These are phyloP conservation scores for Ctenochaetus hawaiiensis DNA, from an alignment of 2,797 vertebrate species.

Conservation along the genomic window DNA sequence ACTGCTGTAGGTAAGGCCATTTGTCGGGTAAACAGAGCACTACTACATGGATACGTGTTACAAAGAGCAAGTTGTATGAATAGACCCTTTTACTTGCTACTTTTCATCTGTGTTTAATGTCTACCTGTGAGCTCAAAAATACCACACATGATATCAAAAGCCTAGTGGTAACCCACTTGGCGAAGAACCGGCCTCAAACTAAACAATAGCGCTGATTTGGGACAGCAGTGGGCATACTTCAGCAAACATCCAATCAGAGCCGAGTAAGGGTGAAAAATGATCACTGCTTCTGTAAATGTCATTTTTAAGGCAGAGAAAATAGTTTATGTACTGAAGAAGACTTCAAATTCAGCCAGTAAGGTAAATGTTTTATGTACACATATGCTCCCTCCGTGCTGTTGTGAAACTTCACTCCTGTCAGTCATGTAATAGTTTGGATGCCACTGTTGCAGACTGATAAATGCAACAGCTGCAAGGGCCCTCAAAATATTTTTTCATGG, in stretches of 20 bases:
- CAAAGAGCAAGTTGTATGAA: not conserved
- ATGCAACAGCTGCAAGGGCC: slow-evolving; percentile 77
- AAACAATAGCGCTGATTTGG: slow-evolving; percentile 28
- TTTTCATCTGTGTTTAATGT: slow-evolving; percentile 20
- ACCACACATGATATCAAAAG: not conserved
- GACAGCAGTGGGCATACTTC: slow-evolving; percentile 3
- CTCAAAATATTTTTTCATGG: slow-evolving; percentile 35
- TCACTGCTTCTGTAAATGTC: slow-evolving; percentile 28
- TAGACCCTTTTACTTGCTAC: not conserved
- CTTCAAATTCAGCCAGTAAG: slow-evolving; percentile 12
- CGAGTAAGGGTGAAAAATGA: slow-evolving; percentile 10
- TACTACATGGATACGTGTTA: slow-evolving; percentile 9
- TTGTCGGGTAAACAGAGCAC: slow-evolving; percentile 8
- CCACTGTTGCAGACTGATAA: slow-evolving; percentile 62
- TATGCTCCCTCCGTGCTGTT: slow-evolving; percentile 16
- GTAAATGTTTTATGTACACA: not conserved
- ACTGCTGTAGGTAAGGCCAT: slow-evolving; percentile 42
- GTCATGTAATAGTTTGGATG: slow-evolving; percentile 69
- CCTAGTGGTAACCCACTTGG: slow-evolving; percentile 4
- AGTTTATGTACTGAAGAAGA: slow-evolving; percentile 10
- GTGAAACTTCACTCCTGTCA: slow-evolving; percentile 32
- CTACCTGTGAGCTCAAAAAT: slow-evolving; percentile 23
- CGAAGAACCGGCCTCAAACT: slow-evolving; percentile 7
- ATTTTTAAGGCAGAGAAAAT: slow-evolving; percentile 14
- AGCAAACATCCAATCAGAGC: slow-evolving; percentile 29